phyloP scores from a whole-genome alignment of 2,113 vertebrate genomes.

The Psophia crepitans region DNA sequence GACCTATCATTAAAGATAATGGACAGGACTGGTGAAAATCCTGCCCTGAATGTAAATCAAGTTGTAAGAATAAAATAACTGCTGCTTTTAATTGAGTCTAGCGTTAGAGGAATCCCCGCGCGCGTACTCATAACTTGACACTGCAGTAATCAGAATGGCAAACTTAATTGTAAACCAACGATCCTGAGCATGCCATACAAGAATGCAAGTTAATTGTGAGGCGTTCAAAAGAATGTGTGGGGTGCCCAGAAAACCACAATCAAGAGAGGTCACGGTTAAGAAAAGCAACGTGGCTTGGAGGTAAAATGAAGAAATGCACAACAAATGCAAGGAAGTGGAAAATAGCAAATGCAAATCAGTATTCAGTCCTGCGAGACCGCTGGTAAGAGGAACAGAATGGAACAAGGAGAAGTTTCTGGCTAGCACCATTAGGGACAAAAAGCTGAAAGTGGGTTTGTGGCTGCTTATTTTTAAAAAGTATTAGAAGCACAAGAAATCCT shows the following conservation, averaged over 20 bases:
- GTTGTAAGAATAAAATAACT: background rate
- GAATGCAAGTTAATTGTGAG: background rate
- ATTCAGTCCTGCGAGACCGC: background rate
- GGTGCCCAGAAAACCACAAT: background rate
- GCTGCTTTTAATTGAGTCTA: background rate
- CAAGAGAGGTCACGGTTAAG: background rate
- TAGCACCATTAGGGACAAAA: background rate
- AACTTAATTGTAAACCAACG: conserved; percentile 47
- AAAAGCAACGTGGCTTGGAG: background rate
- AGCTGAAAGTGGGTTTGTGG: background rate
- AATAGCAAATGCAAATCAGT: background rate
- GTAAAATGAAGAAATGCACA: background rate
- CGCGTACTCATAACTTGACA: conserved; percentile 14
- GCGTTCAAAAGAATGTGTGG: background rate
- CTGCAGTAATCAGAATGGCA: background rate
- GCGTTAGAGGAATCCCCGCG: background rate
- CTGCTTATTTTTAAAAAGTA: background rate
- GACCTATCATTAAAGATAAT: background rate
- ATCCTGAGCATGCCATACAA: background rate
- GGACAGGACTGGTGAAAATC: background rate
- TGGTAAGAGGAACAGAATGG: background rate
- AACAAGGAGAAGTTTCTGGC: background rate
- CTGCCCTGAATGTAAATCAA: background rate
- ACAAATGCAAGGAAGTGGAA: background rate
- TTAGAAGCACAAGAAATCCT: background rate